phyloP scores from a whole-genome alignment of 35 echinoderm and acorn worm species.

The Diadema setosum region DNA sequence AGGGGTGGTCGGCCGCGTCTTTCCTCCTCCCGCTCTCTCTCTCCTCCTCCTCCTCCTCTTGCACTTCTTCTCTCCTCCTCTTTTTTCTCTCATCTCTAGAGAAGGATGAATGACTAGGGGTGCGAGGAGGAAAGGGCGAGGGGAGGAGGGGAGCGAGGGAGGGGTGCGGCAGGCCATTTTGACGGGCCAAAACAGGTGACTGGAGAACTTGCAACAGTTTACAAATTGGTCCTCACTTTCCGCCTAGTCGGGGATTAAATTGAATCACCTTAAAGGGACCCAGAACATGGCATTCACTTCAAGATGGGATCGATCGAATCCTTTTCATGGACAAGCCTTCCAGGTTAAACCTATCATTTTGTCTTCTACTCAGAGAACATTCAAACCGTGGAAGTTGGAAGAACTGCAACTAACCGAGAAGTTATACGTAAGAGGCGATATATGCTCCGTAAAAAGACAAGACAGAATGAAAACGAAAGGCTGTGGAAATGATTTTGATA shows the following conservation, averaged over 20 bases:
- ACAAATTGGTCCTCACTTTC: constrained; percentile 2
- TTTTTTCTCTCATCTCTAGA: background rate
- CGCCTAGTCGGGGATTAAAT: background rate
- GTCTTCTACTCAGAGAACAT: too few relatives aligned
- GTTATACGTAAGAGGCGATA: too few relatives aligned
- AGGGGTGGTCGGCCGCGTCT: constrained; percentile 4
- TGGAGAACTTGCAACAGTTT: background rate
- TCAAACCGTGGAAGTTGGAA: too few relatives aligned
- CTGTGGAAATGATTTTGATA: too few relatives aligned
- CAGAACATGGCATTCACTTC: too few relatives aligned
- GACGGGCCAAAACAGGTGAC: background rate
- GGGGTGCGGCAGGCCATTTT: background rate
- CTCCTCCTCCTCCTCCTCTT: background rate
- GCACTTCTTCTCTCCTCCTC: background rate
- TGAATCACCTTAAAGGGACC: background rate
- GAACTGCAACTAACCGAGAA: too few relatives aligned
- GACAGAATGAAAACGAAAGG: too few relatives aligned
- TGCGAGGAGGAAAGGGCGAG: background rate
- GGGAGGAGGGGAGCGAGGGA: background rate
- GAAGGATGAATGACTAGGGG: background rate
- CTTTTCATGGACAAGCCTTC: too few relatives aligned
- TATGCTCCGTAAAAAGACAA: too few relatives aligned
- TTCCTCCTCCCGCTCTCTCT: background rate
- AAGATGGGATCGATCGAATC: too few relatives aligned
- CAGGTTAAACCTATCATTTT: too few relatives aligned